A percentile compares a stretch with the other conserved stretches of the same genome.
Conservation (phyloP, 2,113 vertebrate genomes). For the Fregata magnificens region DNA sequence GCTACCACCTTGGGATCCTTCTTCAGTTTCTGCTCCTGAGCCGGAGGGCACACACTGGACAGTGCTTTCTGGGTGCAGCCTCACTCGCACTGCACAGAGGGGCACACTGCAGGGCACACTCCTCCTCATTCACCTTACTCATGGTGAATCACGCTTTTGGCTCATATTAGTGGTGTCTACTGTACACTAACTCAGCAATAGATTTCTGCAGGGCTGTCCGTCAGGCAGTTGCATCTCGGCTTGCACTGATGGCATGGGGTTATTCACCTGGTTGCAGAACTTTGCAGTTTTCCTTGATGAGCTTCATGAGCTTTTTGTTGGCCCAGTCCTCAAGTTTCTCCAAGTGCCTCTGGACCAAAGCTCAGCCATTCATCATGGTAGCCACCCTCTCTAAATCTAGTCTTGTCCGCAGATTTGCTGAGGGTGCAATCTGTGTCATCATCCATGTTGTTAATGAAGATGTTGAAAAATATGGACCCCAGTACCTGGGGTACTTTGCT, state of each 20-base stretch:
- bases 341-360: neutral
- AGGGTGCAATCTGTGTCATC: neutral
- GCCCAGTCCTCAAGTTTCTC: neutral
- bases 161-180: neutral
- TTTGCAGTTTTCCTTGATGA: neutral
- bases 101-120: fast-evolving
- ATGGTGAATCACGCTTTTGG: fast-evolving
- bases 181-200: neutral
- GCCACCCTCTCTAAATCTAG: neutral
- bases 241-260: neutral
- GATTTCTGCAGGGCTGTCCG: neutral
- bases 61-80: neutral
- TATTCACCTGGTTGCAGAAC: neutral
- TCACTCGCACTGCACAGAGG: fast-evolving
- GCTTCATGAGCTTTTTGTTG: neutral
- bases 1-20: neutral
- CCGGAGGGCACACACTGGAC: neutral
- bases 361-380: neutral
- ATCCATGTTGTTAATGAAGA: neutral
- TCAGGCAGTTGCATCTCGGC: fast-evolving
- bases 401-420: neutral
- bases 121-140: fast-evolving
- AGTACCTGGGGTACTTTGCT: neutral
- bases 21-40: neutral
- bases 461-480: neutral